Base-by-base conservation (phyloP, 1,140 invertebrate genomes). In the Melitaea cinxia region DNA sequence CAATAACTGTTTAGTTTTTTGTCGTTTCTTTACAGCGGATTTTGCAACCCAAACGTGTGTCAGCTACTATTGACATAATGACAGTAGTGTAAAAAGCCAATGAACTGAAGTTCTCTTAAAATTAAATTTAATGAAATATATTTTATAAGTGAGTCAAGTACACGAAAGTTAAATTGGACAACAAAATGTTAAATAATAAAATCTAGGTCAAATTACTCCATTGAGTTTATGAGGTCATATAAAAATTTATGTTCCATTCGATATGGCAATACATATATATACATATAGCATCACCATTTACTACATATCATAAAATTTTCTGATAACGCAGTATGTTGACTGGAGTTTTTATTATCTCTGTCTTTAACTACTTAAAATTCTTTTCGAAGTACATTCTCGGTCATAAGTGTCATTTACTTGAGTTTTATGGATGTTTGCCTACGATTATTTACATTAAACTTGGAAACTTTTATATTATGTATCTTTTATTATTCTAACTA, bases 341-440 rank as follows among this genome's bases (percentile, higher is more conserved):
- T 55, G 35, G 45, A 63, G 60, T 55, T 63, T 63, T 63, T 63
- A 63, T 33, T 55, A 45, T 39, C 35, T 33, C 37, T 62, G 37
- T 63, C 14, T 54, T 62, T 52, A 39, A 6, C 15, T 39, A 35
- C 49, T 53, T 42, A 50, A 42, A 53, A 39, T 35, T 54, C 54
- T 39, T 39, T 42, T 21, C 21, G 21, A 23, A 42, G 21, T 42
- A 56, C 33, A 56, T 56, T 56, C 37, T 9, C 12, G 23, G 19
- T 12, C n/a, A 42, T 56, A 56, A 56, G 54, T 42, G 35, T 37
- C 10, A 47, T 56, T 56, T 42, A 39, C 14, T 37, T 17, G 23
- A 12, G 35, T 21, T 56, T 42, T 42, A 56, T 56, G 19, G 54
- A 24, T 42, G 54, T 56, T 56, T 42, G 37, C 26, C 35, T 47